Evolutionary conservation across 2,888 invertebrate genomes (phyloP).

Genomic region (Ormyrus labotus): DNA sequence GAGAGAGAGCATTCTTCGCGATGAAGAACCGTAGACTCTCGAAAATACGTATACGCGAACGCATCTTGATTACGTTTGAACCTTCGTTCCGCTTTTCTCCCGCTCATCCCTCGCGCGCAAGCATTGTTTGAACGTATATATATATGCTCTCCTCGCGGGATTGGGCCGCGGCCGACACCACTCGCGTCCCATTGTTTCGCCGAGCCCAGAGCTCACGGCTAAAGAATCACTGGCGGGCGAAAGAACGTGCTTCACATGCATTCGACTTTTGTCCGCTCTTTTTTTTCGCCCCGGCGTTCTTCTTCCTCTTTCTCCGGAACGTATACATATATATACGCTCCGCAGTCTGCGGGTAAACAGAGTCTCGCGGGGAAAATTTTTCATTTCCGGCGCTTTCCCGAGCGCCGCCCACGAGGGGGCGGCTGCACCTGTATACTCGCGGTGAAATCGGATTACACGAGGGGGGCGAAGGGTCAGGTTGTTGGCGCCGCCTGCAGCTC

Average conservation of each 20-base stretch:
- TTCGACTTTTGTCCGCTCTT: background rate
- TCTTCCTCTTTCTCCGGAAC: too few species aligned
- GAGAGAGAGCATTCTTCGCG: background rate
- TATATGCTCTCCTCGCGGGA: too few species aligned
- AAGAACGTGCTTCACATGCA: constrained; percentile 44
- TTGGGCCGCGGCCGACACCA: constrained; percentile 52
- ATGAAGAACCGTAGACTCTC: too few species aligned
- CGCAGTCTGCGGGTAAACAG: background rate
- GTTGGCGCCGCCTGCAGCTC: background rate
- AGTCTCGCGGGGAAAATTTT: constrained; percentile 34
- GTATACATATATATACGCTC: too few species aligned
- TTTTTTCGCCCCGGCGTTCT: background rate
- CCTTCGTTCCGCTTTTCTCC: too few species aligned
- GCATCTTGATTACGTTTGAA: too few species aligned
- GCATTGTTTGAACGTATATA: too few species aligned
- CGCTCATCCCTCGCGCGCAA: background rate
- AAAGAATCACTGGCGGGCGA: too few species aligned
- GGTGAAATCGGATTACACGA: constrained; percentile 44
- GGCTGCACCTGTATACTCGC: constrained; percentile 32
- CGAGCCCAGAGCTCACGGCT: background rate
- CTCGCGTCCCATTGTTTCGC: constrained; percentile 61
- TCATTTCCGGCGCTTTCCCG: constrained; percentile 46
- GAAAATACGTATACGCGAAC: too few species aligned
- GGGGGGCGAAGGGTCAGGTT: background rate
- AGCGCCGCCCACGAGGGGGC: background rate